Conservation (phyloP, 2,888 invertebrate genomes). For the Melanophora roralis region DNA sequence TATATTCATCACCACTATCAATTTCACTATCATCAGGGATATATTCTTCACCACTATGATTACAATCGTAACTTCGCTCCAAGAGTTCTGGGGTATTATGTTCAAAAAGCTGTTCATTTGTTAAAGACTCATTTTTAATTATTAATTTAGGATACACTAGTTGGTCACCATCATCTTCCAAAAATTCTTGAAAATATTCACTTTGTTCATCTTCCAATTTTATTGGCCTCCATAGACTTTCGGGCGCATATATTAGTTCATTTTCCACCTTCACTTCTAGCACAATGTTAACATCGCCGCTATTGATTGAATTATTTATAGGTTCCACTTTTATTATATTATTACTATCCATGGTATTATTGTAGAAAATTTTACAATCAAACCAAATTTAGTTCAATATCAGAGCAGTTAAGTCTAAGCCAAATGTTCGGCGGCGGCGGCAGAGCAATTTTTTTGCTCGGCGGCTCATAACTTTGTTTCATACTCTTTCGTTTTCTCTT, state of each 20-base stretch:
- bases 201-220: constrained; percentile 22
- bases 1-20: background rate
- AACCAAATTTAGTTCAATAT: too few species aligned
- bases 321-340: too few species aligned
- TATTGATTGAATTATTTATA: too few species aligned
- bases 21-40: background rate
- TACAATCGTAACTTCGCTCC: background rate
- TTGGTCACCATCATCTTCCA: background rate
- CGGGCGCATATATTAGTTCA: constrained; percentile 25
- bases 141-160: background rate
- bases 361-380: too few species aligned
- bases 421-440: too few species aligned
- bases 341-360: too few species aligned
- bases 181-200: constrained; percentile 2
- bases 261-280: constrained; percentile 29
- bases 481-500: too few species aligned
- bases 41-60: background rate
- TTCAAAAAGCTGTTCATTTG: background rate
- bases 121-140: background rate
- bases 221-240: background rate
- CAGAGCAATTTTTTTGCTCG: too few species aligned
- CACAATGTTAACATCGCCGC: background rate
- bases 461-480: too few species aligned
- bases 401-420: too few species aligned
- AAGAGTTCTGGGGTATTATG: background rate